phyloP scores from a whole-genome alignment of 2,797 vertebrate species.

The Botia almorhae region DNA sequence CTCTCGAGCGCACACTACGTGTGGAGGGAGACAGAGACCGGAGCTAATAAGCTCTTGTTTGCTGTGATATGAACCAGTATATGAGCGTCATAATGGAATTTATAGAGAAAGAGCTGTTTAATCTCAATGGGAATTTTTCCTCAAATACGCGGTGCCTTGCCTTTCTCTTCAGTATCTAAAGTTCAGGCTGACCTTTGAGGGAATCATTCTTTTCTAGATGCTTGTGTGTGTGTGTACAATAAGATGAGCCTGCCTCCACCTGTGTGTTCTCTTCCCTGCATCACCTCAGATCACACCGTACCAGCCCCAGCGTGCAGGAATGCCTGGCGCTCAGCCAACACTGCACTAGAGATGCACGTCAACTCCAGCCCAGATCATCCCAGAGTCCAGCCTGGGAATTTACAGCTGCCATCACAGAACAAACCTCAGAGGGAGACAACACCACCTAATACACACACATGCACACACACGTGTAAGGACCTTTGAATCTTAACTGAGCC shows the following conservation, averaged over 20 bases:
- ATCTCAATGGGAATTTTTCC: slow-evolving; percentile 58
- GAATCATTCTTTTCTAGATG: slow-evolving; percentile 79
- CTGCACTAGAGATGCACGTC: slow-evolving; percentile 38
- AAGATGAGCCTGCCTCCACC: slow-evolving; percentile 49
- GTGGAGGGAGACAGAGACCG: neutral
- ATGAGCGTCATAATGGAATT: slow-evolving; percentile 53
- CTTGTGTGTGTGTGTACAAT: slow-evolving; percentile 54
- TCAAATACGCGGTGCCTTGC: slow-evolving; percentile 70
- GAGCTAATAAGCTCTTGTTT: slow-evolving; percentile 56
- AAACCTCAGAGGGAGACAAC: slow-evolving; percentile 26
- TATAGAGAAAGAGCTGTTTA: slow-evolving; percentile 30
- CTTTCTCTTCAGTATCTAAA: slow-evolving; percentile 75
- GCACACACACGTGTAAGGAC: neutral
- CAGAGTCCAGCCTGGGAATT: slow-evolving; percentile 43
- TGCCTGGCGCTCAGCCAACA: slow-evolving; percentile 54
- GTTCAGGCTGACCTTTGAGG: slow-evolving; percentile 78
- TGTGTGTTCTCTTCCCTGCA: slow-evolving; percentile 52
- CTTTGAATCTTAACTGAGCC: slow-evolving; percentile 21
- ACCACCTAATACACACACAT: neutral
- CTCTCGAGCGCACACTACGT: neutral
- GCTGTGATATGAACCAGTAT: slow-evolving; percentile 43
- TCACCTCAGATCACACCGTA: slow-evolving; percentile 60
- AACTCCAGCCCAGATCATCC: slow-evolving; percentile 37
- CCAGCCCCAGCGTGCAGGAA: slow-evolving; percentile 63
- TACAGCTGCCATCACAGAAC: slow-evolving; percentile 47